These are phyloP conservation scores for Zaprionus capensis DNA, from an alignment of 1,140 invertebrate species.

Conservation along the genomic window DNA sequence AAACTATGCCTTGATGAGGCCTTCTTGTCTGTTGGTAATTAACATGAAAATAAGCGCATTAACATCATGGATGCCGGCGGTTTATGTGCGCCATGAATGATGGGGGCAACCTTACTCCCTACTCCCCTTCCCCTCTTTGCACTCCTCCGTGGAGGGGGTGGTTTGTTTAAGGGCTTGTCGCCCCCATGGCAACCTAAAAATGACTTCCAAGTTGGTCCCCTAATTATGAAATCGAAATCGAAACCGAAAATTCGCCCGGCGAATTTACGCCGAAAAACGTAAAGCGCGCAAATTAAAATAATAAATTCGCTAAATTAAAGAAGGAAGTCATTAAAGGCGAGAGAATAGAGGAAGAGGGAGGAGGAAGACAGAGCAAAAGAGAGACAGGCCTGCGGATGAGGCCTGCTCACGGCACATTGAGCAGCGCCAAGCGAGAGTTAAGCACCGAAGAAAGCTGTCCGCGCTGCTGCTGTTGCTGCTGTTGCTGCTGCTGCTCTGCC, in stretches of 20 bases:
- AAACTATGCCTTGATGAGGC: constrained; percentile 36
- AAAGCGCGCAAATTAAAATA: constrained; percentile 81
- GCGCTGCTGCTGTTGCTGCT: too few species aligned
- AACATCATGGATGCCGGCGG: constrained; percentile 55
- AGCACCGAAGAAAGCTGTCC: constrained; percentile 2
- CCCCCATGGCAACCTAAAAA: constrained; percentile 40
- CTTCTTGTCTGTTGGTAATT: constrained; percentile 73
- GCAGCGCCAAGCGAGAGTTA: constrained; percentile 2
- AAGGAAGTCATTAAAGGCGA: constrained; percentile 68
- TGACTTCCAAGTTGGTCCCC: constrained; percentile 28
- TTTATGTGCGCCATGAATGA: constrained; percentile 35
- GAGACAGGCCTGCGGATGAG: constrained; percentile 8
- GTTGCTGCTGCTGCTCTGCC: not conserved
- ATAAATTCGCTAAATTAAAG: constrained; percentile 78
- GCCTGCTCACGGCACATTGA: constrained; percentile 8
- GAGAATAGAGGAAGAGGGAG: not conserved
- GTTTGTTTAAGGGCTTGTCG: constrained; percentile 29
- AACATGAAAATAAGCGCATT: constrained; percentile 78
- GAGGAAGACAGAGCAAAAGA: not conserved
- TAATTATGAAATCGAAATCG: constrained; percentile 76
- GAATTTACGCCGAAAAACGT: constrained; percentile 36
- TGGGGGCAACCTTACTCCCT: not conserved
- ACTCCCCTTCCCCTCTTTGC: too few species aligned
- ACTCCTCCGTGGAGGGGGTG: not conserved
- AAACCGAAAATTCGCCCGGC: constrained; percentile 48